Evolutionary conservation across 35 echinoderm and acorn worm genomes (phyloP), one percentile per base, ranked within the genome.

Genomic region (Hemicentrotus pulcherrimus): DNA sequence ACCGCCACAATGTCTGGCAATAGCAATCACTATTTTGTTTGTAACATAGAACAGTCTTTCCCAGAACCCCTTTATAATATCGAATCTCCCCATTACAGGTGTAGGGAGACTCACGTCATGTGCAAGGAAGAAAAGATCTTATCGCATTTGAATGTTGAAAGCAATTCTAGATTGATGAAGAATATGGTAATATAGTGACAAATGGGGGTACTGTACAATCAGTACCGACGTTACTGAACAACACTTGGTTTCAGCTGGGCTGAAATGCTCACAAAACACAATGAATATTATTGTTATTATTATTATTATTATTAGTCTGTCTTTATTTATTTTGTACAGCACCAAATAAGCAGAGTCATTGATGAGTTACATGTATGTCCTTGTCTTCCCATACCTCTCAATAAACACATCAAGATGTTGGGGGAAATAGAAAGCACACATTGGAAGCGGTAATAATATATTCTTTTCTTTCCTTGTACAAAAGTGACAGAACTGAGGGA

Each of bases 361-460:
- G 11, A 41, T 90, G 32, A 90, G 88, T 90, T 78, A 70, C 14
- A 55, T 14, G 87, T 31, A 90, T 45, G 32, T 90, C 46, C 9
- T 90, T 32, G 46, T 45, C 32, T 90, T 47, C 32, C 32, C 32
- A 32, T 41, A 90, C 28, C 87, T 46, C 87, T 41, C 10, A 31
- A 50, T 93, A 46, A 31, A 48, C 91, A 50, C n/a, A 19, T 93
- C 91, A 58, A 93, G 91, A 93, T 93, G 88, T 90, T 47, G 32
- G 48, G 91, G 31, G 91, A 58, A 47, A 58, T 31, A 93, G 91
- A 93, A 48, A 93, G 91, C 91, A 93, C 91, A 93, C 91, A 93
- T 93, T 93, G 48, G 91, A 90, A 93, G 91, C 91, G 91, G 91
- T 93, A 58, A 93, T 93, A 93, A 93, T 93, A 93, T 93, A 58